Conservation (phyloP, 1,140 invertebrate genomes). For the Galleria mellonella region DNA sequence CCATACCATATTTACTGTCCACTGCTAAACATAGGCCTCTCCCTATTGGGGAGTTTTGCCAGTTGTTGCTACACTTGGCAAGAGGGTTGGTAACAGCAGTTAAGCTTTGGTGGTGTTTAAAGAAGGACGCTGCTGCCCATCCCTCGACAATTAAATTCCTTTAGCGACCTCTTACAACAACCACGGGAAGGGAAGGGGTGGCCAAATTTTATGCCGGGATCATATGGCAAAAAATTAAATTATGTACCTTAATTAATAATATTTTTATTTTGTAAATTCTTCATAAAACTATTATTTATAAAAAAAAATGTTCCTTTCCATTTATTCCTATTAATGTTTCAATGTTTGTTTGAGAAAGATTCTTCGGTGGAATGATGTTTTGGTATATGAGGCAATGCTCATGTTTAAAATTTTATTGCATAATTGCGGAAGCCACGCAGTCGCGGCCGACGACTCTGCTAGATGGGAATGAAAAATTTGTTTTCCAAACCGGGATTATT, state of each 20-base stretch:
- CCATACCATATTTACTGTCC: no score
- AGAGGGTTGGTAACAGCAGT: no score
- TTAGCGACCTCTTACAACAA: no score
- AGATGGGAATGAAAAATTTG: slow-evolving; percentile 34
- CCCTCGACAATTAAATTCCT: no score
- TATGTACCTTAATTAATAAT: slow-evolving; percentile 5
- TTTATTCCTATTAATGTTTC: background rate
- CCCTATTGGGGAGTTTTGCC: no score
- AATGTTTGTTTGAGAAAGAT: background rate
- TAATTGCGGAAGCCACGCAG: slow-evolving; percentile 32
- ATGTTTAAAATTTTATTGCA: slow-evolving; percentile 38
- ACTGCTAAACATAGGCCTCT: no score
- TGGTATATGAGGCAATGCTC: slow-evolving; percentile 11
- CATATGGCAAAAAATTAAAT: no score
- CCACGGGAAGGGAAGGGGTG: no score
- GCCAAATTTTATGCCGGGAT: no score
- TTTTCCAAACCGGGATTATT: slow-evolving; percentile 39
- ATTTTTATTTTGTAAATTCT: background rate
- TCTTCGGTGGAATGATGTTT: background rate
- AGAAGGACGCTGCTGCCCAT: no score
- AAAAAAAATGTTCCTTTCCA: background rate
- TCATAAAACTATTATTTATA: background rate
- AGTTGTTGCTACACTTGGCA: no score
- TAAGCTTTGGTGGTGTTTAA: no score
- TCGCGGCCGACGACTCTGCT: slow-evolving; percentile 27